phyloP scores from a whole-genome alignment of 2,797 vertebrate genomes.

The Phrynocephalus forsythii region DNA sequence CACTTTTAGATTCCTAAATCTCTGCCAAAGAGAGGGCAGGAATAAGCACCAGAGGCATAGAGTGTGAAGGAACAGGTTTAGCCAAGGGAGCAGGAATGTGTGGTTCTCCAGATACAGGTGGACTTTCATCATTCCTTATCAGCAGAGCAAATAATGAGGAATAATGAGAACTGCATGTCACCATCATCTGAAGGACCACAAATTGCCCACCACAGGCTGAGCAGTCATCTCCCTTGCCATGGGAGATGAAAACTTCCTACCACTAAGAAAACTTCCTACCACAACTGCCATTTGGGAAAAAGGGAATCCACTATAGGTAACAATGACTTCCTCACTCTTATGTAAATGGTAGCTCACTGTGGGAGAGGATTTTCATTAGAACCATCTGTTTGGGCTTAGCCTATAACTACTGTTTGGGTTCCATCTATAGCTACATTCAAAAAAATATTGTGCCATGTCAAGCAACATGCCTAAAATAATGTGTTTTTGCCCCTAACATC shows the following conservation, averaged over 20 bases:
- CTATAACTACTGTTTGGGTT: too few relatives aligned
- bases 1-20: not conserved
- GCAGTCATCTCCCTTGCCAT: not conserved
- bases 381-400: too few relatives aligned
- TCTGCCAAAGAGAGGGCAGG: not conserved
- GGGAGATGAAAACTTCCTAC: too few relatives aligned
- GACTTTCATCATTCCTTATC: not conserved
- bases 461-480: too few relatives aligned
- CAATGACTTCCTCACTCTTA: not conserved
- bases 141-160: not conserved
- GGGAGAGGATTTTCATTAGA: not conserved
- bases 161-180: not conserved
- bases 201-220: not conserved
- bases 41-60: not conserved
- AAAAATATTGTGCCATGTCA: too few relatives aligned
- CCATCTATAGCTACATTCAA: too few relatives aligned
- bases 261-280: not conserved
- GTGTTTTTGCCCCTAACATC: too few relatives aligned
- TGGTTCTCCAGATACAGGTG: not conserved
- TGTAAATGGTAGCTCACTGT: not conserved
- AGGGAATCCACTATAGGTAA: not conserved
- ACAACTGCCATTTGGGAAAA: not conserved
- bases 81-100: not conserved
- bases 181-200: not conserved
- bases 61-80: not conserved